A percentile compares a stretch with the other conserved stretches of the same genome.
phyloP scores from a whole-genome alignment of 2,888 invertebrate genomes.

The Pammene aurita region DNA sequence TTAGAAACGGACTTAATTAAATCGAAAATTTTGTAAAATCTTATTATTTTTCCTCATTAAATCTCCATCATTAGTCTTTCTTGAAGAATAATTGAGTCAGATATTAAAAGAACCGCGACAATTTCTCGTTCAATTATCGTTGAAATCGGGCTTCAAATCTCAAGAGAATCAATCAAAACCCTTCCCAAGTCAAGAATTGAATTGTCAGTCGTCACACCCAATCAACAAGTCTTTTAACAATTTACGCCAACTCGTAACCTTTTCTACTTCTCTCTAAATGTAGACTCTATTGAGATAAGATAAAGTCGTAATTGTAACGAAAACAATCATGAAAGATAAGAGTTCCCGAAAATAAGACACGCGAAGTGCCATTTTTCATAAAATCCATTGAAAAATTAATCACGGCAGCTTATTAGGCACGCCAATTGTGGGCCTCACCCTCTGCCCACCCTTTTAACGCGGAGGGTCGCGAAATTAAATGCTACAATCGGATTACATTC shows the following conservation, averaged over 20 bases:
- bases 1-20: not conserved
- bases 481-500: conserved; percentile 66
- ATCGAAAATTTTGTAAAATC: not conserved
- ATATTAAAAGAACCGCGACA: not conserved
- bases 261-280: not conserved
- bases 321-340: not conserved
- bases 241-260: not conserved
- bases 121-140: conserved; percentile 16
- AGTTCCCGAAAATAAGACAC: not conserved
- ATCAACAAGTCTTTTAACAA: conserved; percentile 28
- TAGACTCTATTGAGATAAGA: not conserved
- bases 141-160: conserved; percentile 10
- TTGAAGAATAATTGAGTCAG: not conserved
- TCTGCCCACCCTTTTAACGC: conserved; percentile 71
- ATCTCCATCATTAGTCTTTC: not conserved
- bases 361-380: conserved; percentile 39
- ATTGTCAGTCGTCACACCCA: conserved; percentile 34
- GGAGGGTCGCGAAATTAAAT: conserved; percentile 71
- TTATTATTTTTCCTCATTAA: not conserved
- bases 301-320: not conserved
- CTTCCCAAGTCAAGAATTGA: conserved; percentile 25
- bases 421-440: conserved; percentile 55
- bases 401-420: conserved; percentile 60
- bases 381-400: conserved; percentile 61
- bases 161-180: conserved; percentile 33